phyloP scores from a whole-genome alignment of 2,888 invertebrate species.

The Drosophila rellima region DNA sequence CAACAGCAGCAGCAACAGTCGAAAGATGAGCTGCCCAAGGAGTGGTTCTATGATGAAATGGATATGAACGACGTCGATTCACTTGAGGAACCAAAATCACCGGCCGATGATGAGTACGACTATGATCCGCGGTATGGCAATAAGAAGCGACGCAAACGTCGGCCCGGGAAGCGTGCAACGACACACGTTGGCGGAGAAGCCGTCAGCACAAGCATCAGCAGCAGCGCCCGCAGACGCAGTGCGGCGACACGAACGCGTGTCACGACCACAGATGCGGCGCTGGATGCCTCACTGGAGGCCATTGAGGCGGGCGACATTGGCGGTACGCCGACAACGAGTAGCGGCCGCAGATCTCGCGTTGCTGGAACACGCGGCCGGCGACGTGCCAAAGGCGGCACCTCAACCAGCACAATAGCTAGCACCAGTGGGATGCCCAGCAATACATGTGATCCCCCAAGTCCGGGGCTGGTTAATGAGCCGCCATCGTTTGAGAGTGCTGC shows the following conservation, averaged over 20 bases:
- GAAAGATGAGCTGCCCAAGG: slow-evolving; percentile 92
- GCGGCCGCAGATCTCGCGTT: slow-evolving; percentile 77
- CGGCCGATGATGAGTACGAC: slow-evolving; percentile 96
- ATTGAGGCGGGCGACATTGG: slow-evolving; percentile 63
- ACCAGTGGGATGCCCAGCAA: slow-evolving; percentile 48
- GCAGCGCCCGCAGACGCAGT: slow-evolving; percentile 81
- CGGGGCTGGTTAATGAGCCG: slow-evolving; percentile 84
- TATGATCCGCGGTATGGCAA: slow-evolving; percentile 89
- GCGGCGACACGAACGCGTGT: slow-evolving; percentile 67
- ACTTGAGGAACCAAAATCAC: slow-evolving; percentile 95
- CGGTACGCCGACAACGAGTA: slow-evolving; percentile 64
- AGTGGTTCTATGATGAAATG: slow-evolving; percentile 96
- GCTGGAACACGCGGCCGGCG: slow-evolving; percentile 79
- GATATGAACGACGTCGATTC: slow-evolving; percentile 96
- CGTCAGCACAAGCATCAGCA: slow-evolving; percentile 48
- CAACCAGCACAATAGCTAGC: slow-evolving; percentile 19
- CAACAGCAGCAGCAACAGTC: slow-evolving; percentile 89
- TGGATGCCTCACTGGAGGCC: slow-evolving; percentile 70
- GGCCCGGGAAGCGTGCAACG: slow-evolving; percentile 82
- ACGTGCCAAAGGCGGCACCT: slow-evolving; percentile 64
- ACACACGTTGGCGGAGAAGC: slow-evolving; percentile 67
- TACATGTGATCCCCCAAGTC: slow-evolving; percentile 82
- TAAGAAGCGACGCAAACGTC: slow-evolving; percentile 85
- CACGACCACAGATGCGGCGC: slow-evolving; percentile 67
- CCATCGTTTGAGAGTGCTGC: slow-evolving; percentile 86